Conservation (phyloP, 2,888 invertebrate genomes). For the Eupithecia dodoneata region DNA sequence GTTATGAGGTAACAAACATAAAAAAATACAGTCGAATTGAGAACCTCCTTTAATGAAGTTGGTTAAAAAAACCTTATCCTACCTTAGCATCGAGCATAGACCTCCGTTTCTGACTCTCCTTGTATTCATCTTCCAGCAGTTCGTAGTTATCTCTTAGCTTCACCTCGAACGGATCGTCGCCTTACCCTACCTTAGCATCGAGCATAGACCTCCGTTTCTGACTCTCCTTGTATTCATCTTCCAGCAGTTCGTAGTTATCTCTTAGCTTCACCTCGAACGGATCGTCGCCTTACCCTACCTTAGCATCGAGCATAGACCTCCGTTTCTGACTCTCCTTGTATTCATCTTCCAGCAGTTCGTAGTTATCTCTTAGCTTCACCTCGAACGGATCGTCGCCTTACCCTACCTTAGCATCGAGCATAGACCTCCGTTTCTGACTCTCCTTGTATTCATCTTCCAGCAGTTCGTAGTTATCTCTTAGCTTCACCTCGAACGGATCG, state of each 20-base stretch:
- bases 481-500: conserved; percentile 98
- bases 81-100: conserved; percentile 95
- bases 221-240: conserved; percentile 98
- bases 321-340: conserved; percentile 96
- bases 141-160: conserved; percentile 98
- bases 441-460: conserved; percentile 98
- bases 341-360: conserved; percentile 97
- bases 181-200: conserved; percentile 88
- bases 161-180: conserved; percentile 97
- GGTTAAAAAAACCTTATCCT: conserved; percentile 19
- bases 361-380: conserved; percentile 97
- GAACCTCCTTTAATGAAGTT: no score
- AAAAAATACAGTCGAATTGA: no score
- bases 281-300: conserved; percentile 83
- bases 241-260: conserved; percentile 97
- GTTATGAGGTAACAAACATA: no score
- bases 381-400: conserved; percentile 92
- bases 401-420: conserved; percentile 92
- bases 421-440: conserved; percentile 93
- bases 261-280: conserved; percentile 97
- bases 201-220: conserved; percentile 94
- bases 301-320: conserved; percentile 93
- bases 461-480: conserved; percentile 97
- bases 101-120: conserved; percentile 95
- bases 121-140: conserved; percentile 96